Conservation (phyloP, 2,888 invertebrate genomes). For the Dasysyrphus albostriatus region DNA sequence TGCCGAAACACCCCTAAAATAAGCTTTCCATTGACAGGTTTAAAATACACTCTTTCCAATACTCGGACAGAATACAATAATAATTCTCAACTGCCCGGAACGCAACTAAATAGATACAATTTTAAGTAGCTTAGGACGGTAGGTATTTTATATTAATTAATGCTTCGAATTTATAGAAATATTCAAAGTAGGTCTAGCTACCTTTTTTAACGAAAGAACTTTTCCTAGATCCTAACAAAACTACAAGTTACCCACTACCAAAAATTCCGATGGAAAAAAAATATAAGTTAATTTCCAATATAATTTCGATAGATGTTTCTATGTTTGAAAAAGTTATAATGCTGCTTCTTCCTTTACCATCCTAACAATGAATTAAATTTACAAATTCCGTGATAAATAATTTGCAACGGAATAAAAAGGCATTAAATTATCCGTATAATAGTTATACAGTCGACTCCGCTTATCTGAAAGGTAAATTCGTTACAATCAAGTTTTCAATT, state of each 20-base stretch:
- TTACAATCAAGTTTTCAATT: too few species aligned
- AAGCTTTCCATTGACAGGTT: neutral
- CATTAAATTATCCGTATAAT: too few species aligned
- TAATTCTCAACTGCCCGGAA: neutral
- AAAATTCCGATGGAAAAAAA: neutral
- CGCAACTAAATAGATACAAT: neutral
- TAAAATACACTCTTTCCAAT: neutral
- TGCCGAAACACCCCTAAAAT: neutral
- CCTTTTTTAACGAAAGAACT: neutral
- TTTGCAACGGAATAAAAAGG: neutral
- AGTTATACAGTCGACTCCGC: too few species aligned
- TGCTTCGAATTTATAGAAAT: neutral
- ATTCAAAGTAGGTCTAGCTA: neutral
- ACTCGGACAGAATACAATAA: neutral
- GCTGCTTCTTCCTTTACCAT: neutral
- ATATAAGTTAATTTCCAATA: neutral
- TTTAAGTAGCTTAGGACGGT: neutral
- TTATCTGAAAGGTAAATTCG: too few species aligned
- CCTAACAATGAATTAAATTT: neutral
- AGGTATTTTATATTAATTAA: neutral
- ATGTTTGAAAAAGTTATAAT: neutral
- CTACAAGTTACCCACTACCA: neutral
- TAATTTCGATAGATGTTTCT: neutral
- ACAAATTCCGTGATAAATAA: neutral
- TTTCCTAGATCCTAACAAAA: neutral